phyloP scores from a whole-genome alignment of 2,113 vertebrate species.

The Peromyscus leucopus region DNA sequence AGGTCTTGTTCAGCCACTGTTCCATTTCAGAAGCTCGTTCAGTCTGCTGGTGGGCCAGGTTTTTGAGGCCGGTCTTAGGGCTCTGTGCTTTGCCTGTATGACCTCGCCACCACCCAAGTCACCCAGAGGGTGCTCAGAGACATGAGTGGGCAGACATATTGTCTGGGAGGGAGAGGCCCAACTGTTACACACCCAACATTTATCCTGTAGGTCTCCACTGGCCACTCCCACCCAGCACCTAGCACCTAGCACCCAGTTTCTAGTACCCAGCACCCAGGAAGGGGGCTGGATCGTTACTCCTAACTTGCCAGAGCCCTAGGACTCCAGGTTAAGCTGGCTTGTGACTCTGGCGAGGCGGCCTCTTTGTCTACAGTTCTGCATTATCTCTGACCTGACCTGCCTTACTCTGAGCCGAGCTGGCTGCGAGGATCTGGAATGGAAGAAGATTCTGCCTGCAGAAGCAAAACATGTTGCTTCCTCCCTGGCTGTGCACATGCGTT shows the following conservation, averaged over 20 bases:
- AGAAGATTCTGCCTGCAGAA: not conserved
- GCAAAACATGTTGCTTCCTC: not conserved
- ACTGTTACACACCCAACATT: rapidly evolving
- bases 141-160: not conserved
- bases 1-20: rapidly evolving
- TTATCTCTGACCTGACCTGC: rapidly evolving
- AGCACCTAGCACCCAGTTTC: not conserved
- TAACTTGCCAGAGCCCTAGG: rapidly evolving
- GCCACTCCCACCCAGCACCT: not conserved
- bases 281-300: not conserved
- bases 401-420: not conserved
- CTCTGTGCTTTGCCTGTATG: not conserved
- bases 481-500: not conserved
- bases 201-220: not conserved
- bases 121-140: not conserved
- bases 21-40: not conserved
- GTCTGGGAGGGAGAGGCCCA: not conserved
- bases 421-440: not conserved
- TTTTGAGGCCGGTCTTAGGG: rapidly evolving
- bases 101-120: rapidly evolving
- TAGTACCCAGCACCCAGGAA: not conserved
- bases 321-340: not conserved
- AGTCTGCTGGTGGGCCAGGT: rapidly evolving
- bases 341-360: rapidly evolving
- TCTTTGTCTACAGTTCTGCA: rapidly evolving